Evolutionary conservation across 2,888 invertebrate species (phyloP), one percentile per base, ranked within the genome.

Genomic region (Drosophila imparisetae): DNA sequence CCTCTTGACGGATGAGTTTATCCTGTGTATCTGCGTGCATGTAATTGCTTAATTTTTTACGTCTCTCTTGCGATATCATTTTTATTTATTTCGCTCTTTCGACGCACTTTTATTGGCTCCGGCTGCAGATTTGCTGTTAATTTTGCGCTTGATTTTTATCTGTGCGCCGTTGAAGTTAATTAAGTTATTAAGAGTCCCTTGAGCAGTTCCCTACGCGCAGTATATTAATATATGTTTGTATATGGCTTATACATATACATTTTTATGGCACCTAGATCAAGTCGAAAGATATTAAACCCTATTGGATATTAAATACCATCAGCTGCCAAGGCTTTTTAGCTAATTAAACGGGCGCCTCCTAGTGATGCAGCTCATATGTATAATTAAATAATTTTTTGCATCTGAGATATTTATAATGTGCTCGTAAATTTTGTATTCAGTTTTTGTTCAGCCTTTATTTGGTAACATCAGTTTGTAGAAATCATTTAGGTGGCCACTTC

Each of bases 101-200:
- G 49, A 57, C 68, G 68, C 70, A 66, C 55, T 75, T 78, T 82
- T 67, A 75, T 85, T 75, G 72, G 64, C 61, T 64, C 63, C 57
- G 40, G 48, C 64, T 55, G 40, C 58, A 67, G 68, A 86, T 86
- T 86, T 71, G 59, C 71, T 71, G 81, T 87, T 81, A 69, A 85
- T 83, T 87, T 86, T 81, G 72, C 81, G 76, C 86, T 83, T 79
- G 84, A 85, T 84, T 82, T 81, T 85, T 81, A 86, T 87, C 84
- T 86, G 45, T 52, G 63, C 60, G 58, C 57, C 70, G 64, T 63
- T 76, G 61, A 70, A 80, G 78, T 85, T 85, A 85, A 87, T 85
- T 85, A 85, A 85, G 85, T 85, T 85, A 87, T 85, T 85, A 85
- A 85, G 77, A 72, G 80, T 73, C 77, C 79, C 78, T 71, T 58